Percentiles rank a stretch among this genome's conserved stretches.
Conservation (phyloP, 2,888 invertebrate genomes). For the Phortica magna region DNA sequence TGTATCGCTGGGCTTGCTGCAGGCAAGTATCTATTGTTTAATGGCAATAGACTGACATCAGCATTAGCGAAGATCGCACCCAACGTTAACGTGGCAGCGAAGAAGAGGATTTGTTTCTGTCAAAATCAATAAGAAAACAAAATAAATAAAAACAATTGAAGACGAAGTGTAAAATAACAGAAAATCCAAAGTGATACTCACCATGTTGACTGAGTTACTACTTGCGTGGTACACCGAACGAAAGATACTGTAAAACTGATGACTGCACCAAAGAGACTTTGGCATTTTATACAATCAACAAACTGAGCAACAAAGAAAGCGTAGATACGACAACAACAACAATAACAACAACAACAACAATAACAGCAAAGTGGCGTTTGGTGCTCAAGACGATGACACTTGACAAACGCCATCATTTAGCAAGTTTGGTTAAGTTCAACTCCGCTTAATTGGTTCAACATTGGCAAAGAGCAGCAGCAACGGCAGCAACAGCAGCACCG, state of each 20-base stretch:
- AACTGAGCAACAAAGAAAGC: not conserved
- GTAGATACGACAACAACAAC: constrained; percentile 4
- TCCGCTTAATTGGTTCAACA: constrained; percentile 41
- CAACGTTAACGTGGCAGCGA: constrained; percentile 49
- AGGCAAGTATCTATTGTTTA: constrained; percentile 57
- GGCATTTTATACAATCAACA: constrained; percentile 65
- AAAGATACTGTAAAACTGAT: constrained; percentile 69
- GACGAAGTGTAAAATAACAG: not conserved
- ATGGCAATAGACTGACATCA: constrained; percentile 55
- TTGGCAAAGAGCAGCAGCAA: not conserved
- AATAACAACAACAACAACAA: constrained; percentile 9
- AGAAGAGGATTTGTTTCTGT: constrained; percentile 60
- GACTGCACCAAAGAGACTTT: constrained; percentile 48
- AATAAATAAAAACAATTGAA: not conserved
- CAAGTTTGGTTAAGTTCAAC: not conserved
- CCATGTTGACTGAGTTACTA: constrained; percentile 66
- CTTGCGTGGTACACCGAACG: constrained; percentile 61
- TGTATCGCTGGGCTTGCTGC: constrained; percentile 45
- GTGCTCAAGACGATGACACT: constrained; percentile 10
- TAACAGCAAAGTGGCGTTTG: not conserved
- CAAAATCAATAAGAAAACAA: constrained; percentile 10
- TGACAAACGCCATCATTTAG: constrained; percentile 19
- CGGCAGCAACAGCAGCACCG: not conserved
- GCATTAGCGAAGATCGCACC: constrained; percentile 49
- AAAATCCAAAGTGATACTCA: constrained; percentile 50